phyloP scores from a whole-genome alignment of 2,797 vertebrate genomes.

The Caiman crocodilus region DNA sequence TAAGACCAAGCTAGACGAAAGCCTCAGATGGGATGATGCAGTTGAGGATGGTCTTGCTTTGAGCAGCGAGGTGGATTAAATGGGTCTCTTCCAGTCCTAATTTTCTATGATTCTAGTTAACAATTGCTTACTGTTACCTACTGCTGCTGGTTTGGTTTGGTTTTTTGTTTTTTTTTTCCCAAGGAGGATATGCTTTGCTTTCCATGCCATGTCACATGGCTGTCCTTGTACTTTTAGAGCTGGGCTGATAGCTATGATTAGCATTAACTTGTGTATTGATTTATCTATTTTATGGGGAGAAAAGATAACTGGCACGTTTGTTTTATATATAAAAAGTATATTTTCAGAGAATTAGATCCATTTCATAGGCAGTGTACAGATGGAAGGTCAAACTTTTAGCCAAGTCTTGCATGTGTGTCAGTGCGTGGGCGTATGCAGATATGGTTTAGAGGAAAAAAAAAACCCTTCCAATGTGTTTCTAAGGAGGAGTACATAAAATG shows the following conservation, averaged over 20 bases:
- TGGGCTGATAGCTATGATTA: neutral
- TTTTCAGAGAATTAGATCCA: neutral
- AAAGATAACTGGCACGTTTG: neutral
- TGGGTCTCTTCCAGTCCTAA: too few relatives aligned
- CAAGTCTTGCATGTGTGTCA: neutral
- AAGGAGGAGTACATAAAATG: neutral
- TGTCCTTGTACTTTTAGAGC: neutral
- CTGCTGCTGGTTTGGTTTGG: neutral
- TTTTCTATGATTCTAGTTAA: too few relatives aligned
- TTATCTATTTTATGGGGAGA: neutral
- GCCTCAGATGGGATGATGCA: too few relatives aligned
- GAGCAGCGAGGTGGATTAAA: too few relatives aligned
- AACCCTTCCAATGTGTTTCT: neutral
- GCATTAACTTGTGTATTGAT: neutral
- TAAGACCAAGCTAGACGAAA: too few relatives aligned
- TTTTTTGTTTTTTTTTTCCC: neutral
- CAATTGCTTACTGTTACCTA: neutral
- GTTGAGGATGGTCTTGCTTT: too few relatives aligned
- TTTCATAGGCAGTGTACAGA: neutral
- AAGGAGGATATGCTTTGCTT: neutral
- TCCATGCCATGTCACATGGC: neutral
- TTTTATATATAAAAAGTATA: neutral
- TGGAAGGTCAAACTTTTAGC: neutral
- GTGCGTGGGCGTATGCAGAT: neutral
- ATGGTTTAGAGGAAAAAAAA: neutral